Conservation (phyloP, 2,113 vertebrate species). For the Amazona guildingii region DNA sequence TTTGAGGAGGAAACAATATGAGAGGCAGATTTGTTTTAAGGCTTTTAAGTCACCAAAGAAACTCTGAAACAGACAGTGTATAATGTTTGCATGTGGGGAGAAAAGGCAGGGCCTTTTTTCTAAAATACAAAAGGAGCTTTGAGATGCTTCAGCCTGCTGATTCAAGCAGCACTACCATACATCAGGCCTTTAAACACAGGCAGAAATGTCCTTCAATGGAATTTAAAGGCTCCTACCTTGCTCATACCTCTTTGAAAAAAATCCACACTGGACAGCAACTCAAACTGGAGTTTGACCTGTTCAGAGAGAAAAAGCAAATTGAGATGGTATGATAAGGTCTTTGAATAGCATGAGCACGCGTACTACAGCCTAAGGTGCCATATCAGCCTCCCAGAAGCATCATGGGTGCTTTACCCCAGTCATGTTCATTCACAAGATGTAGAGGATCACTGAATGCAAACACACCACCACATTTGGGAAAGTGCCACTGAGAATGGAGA, state of each 20-base stretch:
- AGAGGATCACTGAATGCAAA: background rate
- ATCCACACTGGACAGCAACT: background rate
- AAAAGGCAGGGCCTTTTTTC: background rate
- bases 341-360: background rate
- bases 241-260: background rate
- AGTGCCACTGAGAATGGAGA: background rate
- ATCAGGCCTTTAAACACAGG: background rate
- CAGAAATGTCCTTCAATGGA: background rate
- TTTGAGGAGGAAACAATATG: background rate
- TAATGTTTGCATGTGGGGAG: background rate
- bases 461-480: background rate
- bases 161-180: background rate
- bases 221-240: background rate
- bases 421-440: background rate
- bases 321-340: background rate
- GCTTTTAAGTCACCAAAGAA: background rate
- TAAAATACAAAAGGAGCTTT: background rate
- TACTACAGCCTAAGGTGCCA: background rate
- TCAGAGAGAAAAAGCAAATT: background rate
- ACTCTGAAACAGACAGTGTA: background rate
- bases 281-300: rapidly evolving
- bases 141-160: background rate
- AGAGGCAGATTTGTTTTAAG: background rate
- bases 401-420: background rate
- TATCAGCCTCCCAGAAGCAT: background rate